These are phyloP conservation scores for Esperia sulphurella DNA, from an alignment of 2,888 invertebrate species.

Conservation along the genomic window DNA sequence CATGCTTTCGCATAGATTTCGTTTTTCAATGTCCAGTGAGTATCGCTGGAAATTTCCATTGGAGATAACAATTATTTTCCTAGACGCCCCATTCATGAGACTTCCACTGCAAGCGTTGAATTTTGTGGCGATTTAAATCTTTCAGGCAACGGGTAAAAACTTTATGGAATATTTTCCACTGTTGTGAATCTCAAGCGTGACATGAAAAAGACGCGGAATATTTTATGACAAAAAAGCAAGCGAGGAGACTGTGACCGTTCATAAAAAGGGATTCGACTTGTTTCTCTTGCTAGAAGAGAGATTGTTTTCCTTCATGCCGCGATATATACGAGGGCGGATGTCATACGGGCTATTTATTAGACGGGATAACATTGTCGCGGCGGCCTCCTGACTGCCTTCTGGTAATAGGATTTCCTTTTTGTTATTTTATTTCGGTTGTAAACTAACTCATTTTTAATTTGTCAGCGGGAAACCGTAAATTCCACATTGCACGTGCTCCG, in stretches of 20 bases:
- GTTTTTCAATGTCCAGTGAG: not conserved
- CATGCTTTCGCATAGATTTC: not conserved
- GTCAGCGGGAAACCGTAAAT: slow-evolving; percentile 64
- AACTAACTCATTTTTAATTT: slow-evolving; percentile 76
- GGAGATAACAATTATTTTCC: not conserved
- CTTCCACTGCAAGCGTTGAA: slow-evolving; percentile 4
- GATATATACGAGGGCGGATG: slow-evolving; percentile 52
- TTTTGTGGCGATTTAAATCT: slow-evolving; percentile 19
- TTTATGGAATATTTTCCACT: slow-evolving; percentile 34
- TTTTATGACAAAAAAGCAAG: slow-evolving; percentile 47
- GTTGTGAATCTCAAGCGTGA: slow-evolving; percentile 35
- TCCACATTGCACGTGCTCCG: slow-evolving; percentile 49
- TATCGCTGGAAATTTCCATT: not conserved
- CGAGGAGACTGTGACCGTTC: slow-evolving; percentile 49
- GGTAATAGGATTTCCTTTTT: slow-evolving; percentile 67
- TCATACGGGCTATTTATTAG: slow-evolving; percentile 72
- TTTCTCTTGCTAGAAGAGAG: slow-evolving; percentile 55
- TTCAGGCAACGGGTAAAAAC: slow-evolving; percentile 24
- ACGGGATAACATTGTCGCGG: slow-evolving; percentile 69
- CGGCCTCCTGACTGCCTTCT: slow-evolving; percentile 40
- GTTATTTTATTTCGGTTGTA: slow-evolving; percentile 66
- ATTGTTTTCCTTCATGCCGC: slow-evolving; percentile 61
- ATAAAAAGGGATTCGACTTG: slow-evolving; percentile 65
- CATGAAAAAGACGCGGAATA: slow-evolving; percentile 44
- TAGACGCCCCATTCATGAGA: not conserved